Conservation (phyloP, 2,888 invertebrate species). For the Myathropa florea region DNA sequence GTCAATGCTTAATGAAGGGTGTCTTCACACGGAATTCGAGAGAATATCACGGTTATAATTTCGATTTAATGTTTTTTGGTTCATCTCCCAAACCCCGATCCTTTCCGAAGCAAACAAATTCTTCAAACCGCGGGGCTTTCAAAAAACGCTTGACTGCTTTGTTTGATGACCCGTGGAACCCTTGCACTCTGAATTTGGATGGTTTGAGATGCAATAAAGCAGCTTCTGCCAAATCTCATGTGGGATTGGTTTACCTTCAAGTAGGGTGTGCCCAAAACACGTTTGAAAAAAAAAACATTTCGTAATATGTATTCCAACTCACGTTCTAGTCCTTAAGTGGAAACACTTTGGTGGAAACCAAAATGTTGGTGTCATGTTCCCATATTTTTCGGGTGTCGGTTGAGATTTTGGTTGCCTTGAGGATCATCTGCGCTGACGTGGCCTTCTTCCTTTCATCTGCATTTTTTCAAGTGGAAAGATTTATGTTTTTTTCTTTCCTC, state of each 20-base stretch:
- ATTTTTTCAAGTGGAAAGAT: constrained; percentile 62
- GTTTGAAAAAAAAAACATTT: background rate
- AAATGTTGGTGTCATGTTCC: constrained; percentile 53
- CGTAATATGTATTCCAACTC: constrained; percentile 52
- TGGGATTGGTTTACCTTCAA: background rate
- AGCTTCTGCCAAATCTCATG: background rate
- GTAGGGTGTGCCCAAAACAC: constrained; percentile 25
- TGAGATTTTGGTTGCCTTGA: constrained; percentile 30
- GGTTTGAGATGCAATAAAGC: constrained; percentile 10
- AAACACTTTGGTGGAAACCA: constrained; percentile 16
- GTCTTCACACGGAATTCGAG: background rate
- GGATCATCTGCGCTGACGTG: constrained; percentile 21
- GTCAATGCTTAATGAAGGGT: background rate
- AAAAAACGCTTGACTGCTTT: constrained; percentile 35
- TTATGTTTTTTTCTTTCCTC: background rate
- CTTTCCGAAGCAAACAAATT: background rate
- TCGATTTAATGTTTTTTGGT: too few species aligned
- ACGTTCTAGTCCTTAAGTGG: constrained; percentile 11
- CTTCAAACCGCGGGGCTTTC: background rate
- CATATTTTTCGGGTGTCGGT: constrained; percentile 45
- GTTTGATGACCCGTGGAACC: constrained; percentile 49
- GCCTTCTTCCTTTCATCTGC: constrained; percentile 35
- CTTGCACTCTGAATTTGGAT: background rate
- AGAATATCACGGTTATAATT: background rate
- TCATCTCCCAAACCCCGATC: too few species aligned